These are phyloP conservation scores for Columbina picui DNA, from an alignment of 2,113 vertebrate species.

Conservation along the genomic window DNA sequence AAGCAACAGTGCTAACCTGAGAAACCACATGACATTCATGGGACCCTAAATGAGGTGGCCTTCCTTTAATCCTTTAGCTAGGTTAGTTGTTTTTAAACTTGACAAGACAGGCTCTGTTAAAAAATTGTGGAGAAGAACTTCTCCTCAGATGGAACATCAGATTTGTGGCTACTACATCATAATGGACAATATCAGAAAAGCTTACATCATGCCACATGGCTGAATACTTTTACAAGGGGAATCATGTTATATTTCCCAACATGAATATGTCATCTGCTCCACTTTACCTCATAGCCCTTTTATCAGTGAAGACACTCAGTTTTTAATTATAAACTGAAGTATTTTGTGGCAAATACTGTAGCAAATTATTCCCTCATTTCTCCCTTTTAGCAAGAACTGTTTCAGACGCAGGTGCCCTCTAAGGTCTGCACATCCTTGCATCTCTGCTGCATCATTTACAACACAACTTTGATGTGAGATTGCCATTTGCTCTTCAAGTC, in stretches of 20 bases:
- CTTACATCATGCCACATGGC: neutral
- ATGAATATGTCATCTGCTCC: neutral
- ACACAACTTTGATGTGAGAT: neutral
- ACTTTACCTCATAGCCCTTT: neutral
- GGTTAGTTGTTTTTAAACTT: neutral
- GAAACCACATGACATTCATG: neutral
- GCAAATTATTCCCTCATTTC: neutral
- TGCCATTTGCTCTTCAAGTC: neutral
- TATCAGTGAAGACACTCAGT: neutral
- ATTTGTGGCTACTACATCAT: neutral
- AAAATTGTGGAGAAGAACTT: neutral
- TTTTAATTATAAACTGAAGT: neutral
- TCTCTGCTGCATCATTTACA: neutral
- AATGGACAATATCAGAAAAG: neutral
- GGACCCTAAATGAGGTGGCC: neutral
- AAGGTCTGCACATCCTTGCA: neutral
- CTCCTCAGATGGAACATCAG: neutral
- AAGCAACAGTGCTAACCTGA: neutral
- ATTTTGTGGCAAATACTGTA: neutral
- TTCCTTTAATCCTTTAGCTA: neutral
- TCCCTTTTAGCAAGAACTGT: neutral
- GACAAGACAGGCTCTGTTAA: neutral
- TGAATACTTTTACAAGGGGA: neutral
- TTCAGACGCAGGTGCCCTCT: neutral
- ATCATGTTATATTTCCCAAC: neutral